phyloP scores from a whole-genome alignment of 2,888 invertebrate genomes.

The Margaritifera margaritifera region DNA sequence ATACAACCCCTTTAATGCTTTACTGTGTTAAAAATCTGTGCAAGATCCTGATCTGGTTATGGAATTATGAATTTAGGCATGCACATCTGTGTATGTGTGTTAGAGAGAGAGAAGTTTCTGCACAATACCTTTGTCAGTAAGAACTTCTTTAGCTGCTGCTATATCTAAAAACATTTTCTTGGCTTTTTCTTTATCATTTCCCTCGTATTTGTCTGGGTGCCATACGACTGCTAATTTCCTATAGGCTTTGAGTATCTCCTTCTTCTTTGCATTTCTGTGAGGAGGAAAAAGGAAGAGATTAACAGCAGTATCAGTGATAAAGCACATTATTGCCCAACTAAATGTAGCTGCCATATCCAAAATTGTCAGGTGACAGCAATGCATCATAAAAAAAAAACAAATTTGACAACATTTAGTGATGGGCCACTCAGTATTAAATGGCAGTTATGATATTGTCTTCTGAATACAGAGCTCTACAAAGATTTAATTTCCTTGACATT shows the following conservation, averaged over 20 bases:
- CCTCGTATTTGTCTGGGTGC: constrained; percentile 96
- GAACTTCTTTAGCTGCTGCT: constrained; percentile 98
- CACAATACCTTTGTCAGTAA: constrained; percentile 77
- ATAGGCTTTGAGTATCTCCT: constrained; percentile 94
- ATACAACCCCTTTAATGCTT: no score
- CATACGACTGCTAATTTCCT: constrained; percentile 97
- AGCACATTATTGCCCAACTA: background rate
- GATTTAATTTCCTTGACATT: no score
- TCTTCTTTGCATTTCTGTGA: constrained; percentile 85
- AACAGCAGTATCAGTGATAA: background rate
- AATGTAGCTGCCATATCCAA: background rate
- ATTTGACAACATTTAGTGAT: no score
- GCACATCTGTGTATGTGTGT: no score
- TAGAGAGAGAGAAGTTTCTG: background rate
- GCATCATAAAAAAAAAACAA: no score
- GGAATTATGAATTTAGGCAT: no score
- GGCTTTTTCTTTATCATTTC: constrained; percentile 89
- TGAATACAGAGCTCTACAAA: no score
- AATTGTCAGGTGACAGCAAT: no score
- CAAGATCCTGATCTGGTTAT: no score
- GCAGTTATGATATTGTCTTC: no score
- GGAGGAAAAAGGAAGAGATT: background rate
- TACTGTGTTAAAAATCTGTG: no score
- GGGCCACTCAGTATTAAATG: no score
- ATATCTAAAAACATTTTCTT: constrained; percentile 99